Evolutionary conservation across 1,140 invertebrate species (phyloP).

Genomic region (Plectrocnemia conspersa): DNA sequence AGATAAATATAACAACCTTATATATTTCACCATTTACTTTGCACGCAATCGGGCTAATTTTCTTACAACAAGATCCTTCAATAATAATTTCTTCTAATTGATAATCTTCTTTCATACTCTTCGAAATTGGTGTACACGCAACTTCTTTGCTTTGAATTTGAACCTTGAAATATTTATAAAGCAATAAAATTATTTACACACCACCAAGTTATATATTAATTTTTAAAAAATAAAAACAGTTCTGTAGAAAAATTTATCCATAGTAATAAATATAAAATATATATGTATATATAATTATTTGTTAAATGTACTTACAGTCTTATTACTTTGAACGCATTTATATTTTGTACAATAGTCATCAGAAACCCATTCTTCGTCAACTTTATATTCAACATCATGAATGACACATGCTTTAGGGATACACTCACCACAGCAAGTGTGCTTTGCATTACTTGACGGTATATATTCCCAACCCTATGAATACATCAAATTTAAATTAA

Average conservation of each 20-base stretch:
- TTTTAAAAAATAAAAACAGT: background rate
- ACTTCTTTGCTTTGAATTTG: conserved; percentile 45
- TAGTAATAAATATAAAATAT: conserved; percentile 3
- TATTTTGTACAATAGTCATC: conserved; percentile 57
- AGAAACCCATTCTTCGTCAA: conserved; percentile 56
- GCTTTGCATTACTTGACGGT: conserved; percentile 12
- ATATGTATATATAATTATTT: conserved; percentile 17
- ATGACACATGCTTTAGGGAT: conserved; percentile 57
- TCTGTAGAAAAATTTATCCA: background rate
- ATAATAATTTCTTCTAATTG: conserved; percentile 35
- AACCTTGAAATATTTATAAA: conserved; percentile 39
- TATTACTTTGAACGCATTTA: conserved; percentile 51
- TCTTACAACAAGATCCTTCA: conserved; percentile 39
- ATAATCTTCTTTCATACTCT: conserved; percentile 37
- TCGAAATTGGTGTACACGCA: conserved; percentile 41
- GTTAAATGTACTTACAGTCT: conserved; percentile 43
- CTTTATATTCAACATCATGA: conserved; percentile 45
- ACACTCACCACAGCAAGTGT: conserved; percentile 63
- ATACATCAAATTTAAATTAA: conserved; percentile 2
- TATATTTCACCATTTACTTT: conserved; percentile 37
- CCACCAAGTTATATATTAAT: background rate
- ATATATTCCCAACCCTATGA: conserved; percentile 30
- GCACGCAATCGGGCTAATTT: conserved; percentile 37
- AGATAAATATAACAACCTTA: conserved; percentile 16
- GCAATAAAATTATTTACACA: conserved; percentile 15